Conservation (phyloP, 2,113 vertebrate species). For the Poecilia latipinna region DNA sequence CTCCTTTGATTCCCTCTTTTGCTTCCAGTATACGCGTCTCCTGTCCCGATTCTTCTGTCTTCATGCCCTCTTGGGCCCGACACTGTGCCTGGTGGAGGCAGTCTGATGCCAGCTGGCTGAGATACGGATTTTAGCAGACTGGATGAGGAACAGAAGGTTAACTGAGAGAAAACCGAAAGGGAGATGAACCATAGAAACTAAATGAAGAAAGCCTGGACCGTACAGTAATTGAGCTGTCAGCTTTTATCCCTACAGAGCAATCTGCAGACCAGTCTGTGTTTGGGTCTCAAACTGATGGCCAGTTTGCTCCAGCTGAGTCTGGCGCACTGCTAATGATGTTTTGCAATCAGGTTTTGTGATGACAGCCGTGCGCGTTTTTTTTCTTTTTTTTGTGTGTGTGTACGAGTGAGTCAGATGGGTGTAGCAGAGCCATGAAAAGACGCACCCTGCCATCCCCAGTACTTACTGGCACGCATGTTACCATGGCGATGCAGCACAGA, state of each 20-base stretch:
- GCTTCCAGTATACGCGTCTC: conserved; percentile 1
- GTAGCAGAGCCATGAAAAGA: conserved; percentile 60
- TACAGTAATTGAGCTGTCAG: conserved; percentile 46
- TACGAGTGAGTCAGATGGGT: conserved; percentile 69
- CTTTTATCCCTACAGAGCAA: conserved; percentile 32
- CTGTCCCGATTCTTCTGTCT: conserved; percentile 26
- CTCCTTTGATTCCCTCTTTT: conserved; percentile 1
- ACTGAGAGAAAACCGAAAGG: conserved; percentile 36
- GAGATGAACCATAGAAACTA: conserved; percentile 35
- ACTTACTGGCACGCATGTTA: conserved; percentile 59
- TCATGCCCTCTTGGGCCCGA: conserved; percentile 49
- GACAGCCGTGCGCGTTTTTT: conserved; percentile 56
- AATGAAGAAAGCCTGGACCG: conserved; percentile 26
- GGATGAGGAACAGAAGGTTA: conserved; percentile 57
- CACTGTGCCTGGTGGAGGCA: conserved; percentile 44
- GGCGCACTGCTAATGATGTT: conserved; percentile 64
- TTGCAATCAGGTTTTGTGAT: conserved; percentile 64
- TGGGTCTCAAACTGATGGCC: conserved; percentile 41
- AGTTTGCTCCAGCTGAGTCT: conserved; percentile 43
- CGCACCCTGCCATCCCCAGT: conserved; percentile 66
- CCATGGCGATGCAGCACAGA: conserved; percentile 62
- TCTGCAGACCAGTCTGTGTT: conserved; percentile 46
- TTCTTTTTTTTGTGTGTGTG: conserved; percentile 2
- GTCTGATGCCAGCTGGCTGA: conserved; percentile 62
- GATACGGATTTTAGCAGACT: conserved; percentile 41